Evolutionary conservation across 1,140 invertebrate genomes (phyloP).

Genomic region (Spodoptera litura): DNA sequence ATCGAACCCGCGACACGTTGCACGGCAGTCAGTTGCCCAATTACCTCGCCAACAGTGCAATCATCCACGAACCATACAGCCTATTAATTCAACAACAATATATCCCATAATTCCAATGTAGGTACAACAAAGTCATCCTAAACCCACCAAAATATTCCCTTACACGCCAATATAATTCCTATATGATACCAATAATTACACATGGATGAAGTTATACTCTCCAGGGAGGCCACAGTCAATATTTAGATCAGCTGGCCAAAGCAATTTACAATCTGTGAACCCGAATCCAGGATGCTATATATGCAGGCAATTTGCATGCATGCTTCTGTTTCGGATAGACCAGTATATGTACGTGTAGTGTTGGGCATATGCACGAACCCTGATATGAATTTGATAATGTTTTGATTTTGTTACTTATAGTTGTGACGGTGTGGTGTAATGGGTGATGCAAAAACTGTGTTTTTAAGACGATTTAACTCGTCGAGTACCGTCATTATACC

Average conservation of each 20-base stretch:
- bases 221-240: constrained; percentile 62
- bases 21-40: no score
- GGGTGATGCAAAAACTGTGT: no score
- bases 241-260: constrained; percentile 68
- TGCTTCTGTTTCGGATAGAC: constrained; percentile 37
- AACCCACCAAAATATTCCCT: neutral
- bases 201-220: constrained; percentile 48
- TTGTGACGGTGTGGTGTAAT: no score
- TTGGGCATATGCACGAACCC: neutral
- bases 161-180: neutral
- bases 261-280: constrained; percentile 69
- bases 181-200: constrained; percentile 42
- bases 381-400: constrained; percentile 42
- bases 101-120: no score
- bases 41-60: no score
- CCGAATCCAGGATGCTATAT: constrained; percentile 60
- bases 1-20: no score
- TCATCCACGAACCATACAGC: no score
- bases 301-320: constrained; percentile 71
- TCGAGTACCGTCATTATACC: no score
- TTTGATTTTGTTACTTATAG: neutral
- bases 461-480: no score
- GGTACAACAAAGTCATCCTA: neutral
- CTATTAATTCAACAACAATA: no score
- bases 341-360: neutral